A percentile compares a stretch with the other conserved stretches of the same genome.
These are phyloP conservation scores for Drosophila takahashii DNA, from an alignment of 1,140 invertebrate species.

Conservation along the genomic window DNA sequence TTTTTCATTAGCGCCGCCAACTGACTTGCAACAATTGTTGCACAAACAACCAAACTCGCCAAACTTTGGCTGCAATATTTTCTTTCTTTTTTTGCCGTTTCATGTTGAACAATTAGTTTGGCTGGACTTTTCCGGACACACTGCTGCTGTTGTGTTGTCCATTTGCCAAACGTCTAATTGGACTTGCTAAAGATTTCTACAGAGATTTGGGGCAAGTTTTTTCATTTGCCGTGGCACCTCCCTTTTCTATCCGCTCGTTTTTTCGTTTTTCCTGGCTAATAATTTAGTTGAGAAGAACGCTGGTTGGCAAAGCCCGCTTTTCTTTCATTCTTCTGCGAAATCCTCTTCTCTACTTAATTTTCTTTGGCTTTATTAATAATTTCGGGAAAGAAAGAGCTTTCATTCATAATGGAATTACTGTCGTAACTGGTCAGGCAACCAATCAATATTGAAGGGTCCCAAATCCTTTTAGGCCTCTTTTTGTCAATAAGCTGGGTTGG, in stretches of 20 bases:
- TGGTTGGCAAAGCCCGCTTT: background rate
- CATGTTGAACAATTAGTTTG: conserved; percentile 81
- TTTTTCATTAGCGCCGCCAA: conserved; percentile 78
- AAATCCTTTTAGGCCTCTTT: conserved; percentile 18
- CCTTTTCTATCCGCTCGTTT: background rate
- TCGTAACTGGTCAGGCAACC: conserved; percentile 4
- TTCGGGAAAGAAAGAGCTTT: conserved; percentile 25
- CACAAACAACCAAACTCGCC: conserved; percentile 45
- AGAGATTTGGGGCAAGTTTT: conserved; percentile 72
- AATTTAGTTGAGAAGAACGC: conserved; percentile 14
- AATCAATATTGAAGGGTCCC: conserved; percentile 31
- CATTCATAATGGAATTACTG: conserved; percentile 45
- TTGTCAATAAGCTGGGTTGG: conserved; percentile 2
- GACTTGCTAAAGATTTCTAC: conserved; percentile 82
- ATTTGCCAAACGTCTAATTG: conserved; percentile 82
- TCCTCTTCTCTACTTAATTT: conserved; percentile 33
- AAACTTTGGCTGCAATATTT: conserved; percentile 75
- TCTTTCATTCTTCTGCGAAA: background rate
- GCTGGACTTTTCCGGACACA: conserved; percentile 27
- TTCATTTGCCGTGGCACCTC: conserved; percentile 24
- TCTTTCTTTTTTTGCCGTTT: conserved; percentile 66
- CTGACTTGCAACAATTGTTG: conserved; percentile 83
- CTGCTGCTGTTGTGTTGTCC: conserved; percentile 54
- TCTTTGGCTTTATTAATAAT: conserved; percentile 47
- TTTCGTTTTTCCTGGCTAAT: conserved; percentile 27